phyloP scores from a whole-genome alignment of 2,888 invertebrate genomes.

The Blastobasis adustella region DNA sequence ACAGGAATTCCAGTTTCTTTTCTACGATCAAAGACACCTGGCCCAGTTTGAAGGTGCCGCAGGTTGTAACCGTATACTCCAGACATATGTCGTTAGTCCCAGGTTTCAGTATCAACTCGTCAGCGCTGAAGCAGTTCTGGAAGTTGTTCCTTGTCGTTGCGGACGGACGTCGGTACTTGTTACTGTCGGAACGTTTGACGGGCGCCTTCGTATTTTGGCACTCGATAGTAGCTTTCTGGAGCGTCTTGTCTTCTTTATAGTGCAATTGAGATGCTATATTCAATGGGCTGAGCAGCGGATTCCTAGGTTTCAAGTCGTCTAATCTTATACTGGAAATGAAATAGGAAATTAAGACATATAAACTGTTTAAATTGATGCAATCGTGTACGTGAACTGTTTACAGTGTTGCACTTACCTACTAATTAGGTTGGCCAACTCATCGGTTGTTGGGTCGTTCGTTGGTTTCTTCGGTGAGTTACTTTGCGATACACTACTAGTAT shows the following conservation, averaged over 20 bases:
- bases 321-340: constrained; percentile 65
- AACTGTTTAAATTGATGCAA: not conserved
- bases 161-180: constrained; percentile 80
- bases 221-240: constrained; percentile 84
- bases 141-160: constrained; percentile 80
- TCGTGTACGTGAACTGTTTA: not conserved
- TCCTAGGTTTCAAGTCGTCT: constrained; percentile 77
- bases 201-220: constrained; percentile 79
- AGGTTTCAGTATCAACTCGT: constrained; percentile 73
- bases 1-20: constrained; percentile 82
- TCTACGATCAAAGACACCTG: constrained; percentile 79
- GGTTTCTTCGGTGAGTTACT: constrained; percentile 47
- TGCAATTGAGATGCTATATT: constrained; percentile 82
- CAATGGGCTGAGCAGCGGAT: constrained; percentile 75
- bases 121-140: constrained; percentile 70
- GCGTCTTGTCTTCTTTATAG: constrained; percentile 87
- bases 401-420: constrained; percentile 42
- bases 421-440: constrained; percentile 44
- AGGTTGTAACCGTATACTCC: constrained; percentile 75
- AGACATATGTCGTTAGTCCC: constrained; percentile 79
- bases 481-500: constrained; percentile 46
- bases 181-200: constrained; percentile 82
- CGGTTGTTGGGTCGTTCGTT: constrained; percentile 14
- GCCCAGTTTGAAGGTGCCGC: constrained; percentile 82
- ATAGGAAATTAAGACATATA: not conserved